phyloP scores from a whole-genome alignment of 2,888 invertebrate species.

The Chorisops tibialis region DNA sequence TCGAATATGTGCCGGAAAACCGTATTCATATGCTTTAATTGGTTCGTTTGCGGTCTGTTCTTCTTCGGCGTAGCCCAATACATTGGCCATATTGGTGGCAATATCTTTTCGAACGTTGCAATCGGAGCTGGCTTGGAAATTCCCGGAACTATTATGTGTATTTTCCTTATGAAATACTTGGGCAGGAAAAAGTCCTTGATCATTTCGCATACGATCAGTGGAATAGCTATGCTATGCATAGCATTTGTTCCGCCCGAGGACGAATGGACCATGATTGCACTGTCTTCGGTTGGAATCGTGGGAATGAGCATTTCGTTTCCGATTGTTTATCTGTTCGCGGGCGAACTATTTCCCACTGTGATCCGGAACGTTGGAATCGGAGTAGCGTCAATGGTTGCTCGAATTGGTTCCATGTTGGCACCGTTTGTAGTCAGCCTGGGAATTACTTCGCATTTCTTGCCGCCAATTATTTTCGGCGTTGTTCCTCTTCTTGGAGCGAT shows the following conservation, averaged over 20 bases:
- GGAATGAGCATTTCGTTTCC: slow-evolving; percentile 77
- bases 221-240: slow-evolving; percentile 63
- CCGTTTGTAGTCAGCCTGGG: slow-evolving; percentile 70
- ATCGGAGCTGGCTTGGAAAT: slow-evolving; percentile 66
- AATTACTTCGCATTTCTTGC: slow-evolving; percentile 57
- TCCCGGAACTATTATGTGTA: slow-evolving; percentile 61
- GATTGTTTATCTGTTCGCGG: slow-evolving; percentile 76
- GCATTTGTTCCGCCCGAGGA: slow-evolving; percentile 53
- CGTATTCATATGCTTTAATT: slow-evolving; percentile 68
- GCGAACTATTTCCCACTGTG: slow-evolving; percentile 81
- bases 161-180: slow-evolving; percentile 62
- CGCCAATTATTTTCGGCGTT: slow-evolving; percentile 66
- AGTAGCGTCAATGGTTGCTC: slow-evolving; percentile 73
- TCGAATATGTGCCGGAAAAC: slow-evolving; percentile 65
- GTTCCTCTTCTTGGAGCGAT: slow-evolving; percentile 64
- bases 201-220: slow-evolving; percentile 63
- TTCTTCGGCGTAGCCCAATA: slow-evolving; percentile 84
- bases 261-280: slow-evolving; percentile 57
- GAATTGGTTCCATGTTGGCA: slow-evolving; percentile 78
- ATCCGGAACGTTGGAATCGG: slow-evolving; percentile 81
- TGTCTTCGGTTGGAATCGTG: slow-evolving; percentile 71
- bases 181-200: slow-evolving; percentile 69
- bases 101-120: slow-evolving; percentile 76
- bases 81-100: slow-evolving; percentile 71
- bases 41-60: slow-evolving; percentile 77